Evolutionary conservation across 2,888 invertebrate genomes (phyloP).

Genomic region (Lydus trimaculatus): DNA sequence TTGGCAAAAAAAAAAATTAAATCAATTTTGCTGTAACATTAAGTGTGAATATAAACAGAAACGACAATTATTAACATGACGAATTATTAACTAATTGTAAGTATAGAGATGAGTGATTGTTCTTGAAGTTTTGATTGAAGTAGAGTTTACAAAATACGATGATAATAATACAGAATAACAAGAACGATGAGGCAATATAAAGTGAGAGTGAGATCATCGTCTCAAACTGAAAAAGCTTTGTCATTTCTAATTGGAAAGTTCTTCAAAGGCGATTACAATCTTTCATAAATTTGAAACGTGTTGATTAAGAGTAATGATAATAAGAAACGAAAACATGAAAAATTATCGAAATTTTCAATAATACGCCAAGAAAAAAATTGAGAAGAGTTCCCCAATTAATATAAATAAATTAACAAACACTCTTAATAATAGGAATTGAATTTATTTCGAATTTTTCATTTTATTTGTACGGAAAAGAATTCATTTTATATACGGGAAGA

Average conservation of each 20-base stretch:
- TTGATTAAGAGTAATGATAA: neutral
- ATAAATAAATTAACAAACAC: too few species aligned
- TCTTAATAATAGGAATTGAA: too few species aligned
- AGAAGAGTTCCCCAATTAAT: too few species aligned
- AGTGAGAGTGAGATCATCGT: neutral
- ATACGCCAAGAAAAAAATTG: too few species aligned
- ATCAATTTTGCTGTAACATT: neutral
- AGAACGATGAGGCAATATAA: neutral
- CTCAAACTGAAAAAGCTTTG: constrained; percentile 2
- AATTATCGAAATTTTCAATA: neutral
- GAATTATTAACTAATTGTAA: neutral
- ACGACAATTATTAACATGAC: neutral
- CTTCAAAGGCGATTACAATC: neutral
- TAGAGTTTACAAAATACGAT: neutral
- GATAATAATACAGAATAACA: neutral
- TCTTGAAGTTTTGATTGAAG: constrained; percentile 3
- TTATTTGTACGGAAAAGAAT: too few species aligned
- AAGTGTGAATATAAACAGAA: neutral
- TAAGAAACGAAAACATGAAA: neutral
- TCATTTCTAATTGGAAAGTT: constrained; percentile 1
- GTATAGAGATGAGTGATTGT: neutral
- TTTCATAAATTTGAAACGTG: neutral
- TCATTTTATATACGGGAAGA: too few species aligned
- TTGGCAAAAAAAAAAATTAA: neutral
- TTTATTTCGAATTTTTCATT: too few species aligned